Evolutionary conservation across 2,113 vertebrate genomes (phyloP), one percentile per base, ranked within the genome.

Genomic region (Lucifuga dentata): DNA sequence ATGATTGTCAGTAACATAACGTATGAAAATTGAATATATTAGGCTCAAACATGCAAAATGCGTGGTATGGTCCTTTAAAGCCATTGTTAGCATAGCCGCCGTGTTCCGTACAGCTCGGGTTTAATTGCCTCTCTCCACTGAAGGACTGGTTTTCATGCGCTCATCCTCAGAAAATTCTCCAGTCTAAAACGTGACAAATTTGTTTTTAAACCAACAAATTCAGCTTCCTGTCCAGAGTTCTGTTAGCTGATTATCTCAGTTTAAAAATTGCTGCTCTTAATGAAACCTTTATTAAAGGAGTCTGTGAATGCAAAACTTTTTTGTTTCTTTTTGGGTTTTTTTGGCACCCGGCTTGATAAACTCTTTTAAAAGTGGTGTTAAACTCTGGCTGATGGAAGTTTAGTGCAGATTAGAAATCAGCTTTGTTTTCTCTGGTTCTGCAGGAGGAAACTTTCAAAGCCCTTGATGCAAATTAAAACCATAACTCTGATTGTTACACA

Each of bases 241-340:
- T 56, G 52, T 51, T 36, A 73, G 45, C 19, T 1, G 1, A 51
- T 78, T 63, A 70, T 67, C 44, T 68, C 50, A 50, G 53, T 65
- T 36, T 49, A 11, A 61, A 59, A 73, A 73, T 55, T 10, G 57
- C 55, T 55, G 2, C 11, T 36, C 43, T 32, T 74, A 77, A 76
- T 79, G 68, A 63, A 57, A 58, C 48, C 68, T 70, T 44, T 78
- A 63, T 82, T 62, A 68, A 74, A 26, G 35, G 53, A 21, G 52
- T 45, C 1, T n/a, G 23, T 40, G 64, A 50, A 68, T 39, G 1
- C 35, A 68, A 63, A 76, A n/a, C n/a, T n/a, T n/a, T n/a, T n/a
- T n/a, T n/a, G n/a, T n/a, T n/a, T n/a, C n/a, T n/a, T n/a, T n/a
- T n/a, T n/a, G n/a, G n/a, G n/a, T n/a, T 33, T 24, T 78, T 46